Evolutionary conservation across 2,888 invertebrate genomes (phyloP), one percentile per base, ranked within the genome.

Genomic region (Eristalis pertinax): DNA sequence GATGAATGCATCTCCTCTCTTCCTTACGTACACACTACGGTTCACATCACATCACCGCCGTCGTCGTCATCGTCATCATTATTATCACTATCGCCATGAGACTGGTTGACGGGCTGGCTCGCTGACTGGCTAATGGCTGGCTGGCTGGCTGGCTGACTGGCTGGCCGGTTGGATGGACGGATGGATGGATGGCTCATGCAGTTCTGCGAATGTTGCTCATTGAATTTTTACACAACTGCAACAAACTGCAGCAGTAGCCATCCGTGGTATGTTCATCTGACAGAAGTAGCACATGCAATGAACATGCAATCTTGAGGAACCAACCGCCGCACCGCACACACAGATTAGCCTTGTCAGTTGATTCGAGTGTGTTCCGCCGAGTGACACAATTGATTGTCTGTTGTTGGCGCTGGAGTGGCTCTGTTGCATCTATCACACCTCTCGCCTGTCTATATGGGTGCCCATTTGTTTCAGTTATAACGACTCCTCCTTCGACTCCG

Each of bases 331-430:
- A 67, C 43, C 11, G 73, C 19, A n/a, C 26, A 67, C 22, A 58
- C 77, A 85, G 77, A 82, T 75, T 75, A 75, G 70, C 41, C 38
- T 74, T 64, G 73, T 74, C 65, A 75, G 78, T 72, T 62, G 67
- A 83, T 79, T 79, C 67, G 62, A 76, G 32, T 69, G 70, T 63
- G 74, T 74, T 50, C 50, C 50, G 67, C 65, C 22, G 73, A 77
- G 76, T 86, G 78, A 74, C 86, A 76, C 77, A 50, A 82, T 86
- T 80, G 75, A 76, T 84, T 80, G 79, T 76, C 79, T 68, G 50
- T 43, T 73, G 80, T 43, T 73, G 80, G 43, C 50, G 50, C 43
- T 43, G 43, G n/a, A 43, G 43, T 8, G 50, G 74, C 69, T 60
- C 60, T 74, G 74, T 62, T 67, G 67, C 65, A 58, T 68, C 24